phyloP scores from a whole-genome alignment of 2,888 invertebrate genomes.

The Cantharis flavilabris region DNA sequence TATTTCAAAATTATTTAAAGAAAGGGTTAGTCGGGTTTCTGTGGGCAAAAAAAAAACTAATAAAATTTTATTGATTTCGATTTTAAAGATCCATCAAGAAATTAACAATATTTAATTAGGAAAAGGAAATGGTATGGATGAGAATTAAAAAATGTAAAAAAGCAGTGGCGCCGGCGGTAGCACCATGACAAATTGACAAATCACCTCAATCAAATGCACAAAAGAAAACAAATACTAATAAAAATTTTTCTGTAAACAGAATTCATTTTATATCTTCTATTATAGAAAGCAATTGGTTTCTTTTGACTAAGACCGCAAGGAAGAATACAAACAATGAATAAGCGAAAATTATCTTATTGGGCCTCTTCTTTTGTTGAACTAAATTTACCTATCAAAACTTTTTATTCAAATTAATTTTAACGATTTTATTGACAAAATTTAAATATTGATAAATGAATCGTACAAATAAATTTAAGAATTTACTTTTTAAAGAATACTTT shows the following conservation, averaged over 20 bases:
- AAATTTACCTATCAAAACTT: conserved; percentile 1
- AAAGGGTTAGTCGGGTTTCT: not conserved
- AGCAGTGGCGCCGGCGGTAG: conserved; percentile 40
- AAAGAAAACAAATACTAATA: conserved; percentile 37
- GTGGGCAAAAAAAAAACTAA: not conserved
- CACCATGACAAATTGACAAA: conserved; percentile 42
- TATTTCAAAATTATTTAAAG: conserved; percentile 23
- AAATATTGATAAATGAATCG: not conserved
- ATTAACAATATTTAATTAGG: not conserved
- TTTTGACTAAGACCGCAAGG: conserved; percentile 39
- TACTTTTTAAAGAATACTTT: not conserved
- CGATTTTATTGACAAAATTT: not conserved
- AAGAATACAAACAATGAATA: conserved; percentile 49
- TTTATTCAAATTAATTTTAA: not conserved
- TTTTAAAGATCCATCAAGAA: not conserved
- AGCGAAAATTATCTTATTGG: conserved; percentile 46
- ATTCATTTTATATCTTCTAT: conserved; percentile 34
- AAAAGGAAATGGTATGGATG: not conserved
- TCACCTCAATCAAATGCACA: conserved; percentile 38
- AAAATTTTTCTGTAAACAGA: conserved; percentile 36
- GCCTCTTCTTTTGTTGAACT: conserved; percentile 32
- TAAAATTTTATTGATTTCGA: not conserved
- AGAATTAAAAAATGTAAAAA: conserved; percentile 4
- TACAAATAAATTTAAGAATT: not conserved
- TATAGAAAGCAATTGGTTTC: conserved; percentile 37